Evolutionary conservation across 2,888 invertebrate species (phyloP), one percentile per base, ranked within the genome.

Genomic region (Pristionchus exspectatus): DNA sequence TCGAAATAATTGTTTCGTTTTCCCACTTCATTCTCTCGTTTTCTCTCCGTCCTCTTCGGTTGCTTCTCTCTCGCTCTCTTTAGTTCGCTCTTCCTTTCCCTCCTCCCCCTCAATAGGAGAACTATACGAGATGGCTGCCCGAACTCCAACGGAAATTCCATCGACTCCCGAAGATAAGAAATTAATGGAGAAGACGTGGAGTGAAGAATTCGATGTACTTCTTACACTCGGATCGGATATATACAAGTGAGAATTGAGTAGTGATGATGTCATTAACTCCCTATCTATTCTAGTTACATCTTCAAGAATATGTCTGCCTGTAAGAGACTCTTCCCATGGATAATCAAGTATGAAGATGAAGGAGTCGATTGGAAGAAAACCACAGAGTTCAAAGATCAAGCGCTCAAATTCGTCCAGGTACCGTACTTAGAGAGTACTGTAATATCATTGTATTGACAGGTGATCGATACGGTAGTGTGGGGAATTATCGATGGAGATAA

Each of bases 201-300:
- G 93, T 85, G 94, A 94, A 81, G 94, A 94, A 77, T 94, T 94
- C 89, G 94, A 94, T 90, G 93, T 92, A 85, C 91, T 94, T 33
- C 94, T 94, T 91, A 93, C 93, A n/a, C 90, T 94, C 27, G 94
- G 94, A 74, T 87, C 89, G 56, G 90, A 91, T n/a, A 93, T 92
- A 72, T 92, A 93, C 85, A 59, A 66, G 86, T 72, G 63, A 63
- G 59, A 21, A 59, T 85, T 85, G 59, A 56, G 24, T 59, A 85
- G 27, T 85, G 38, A 54, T 87, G 63, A 63, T 56, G 81, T 27
- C 54, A 81, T 54, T 14, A 24, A 24, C 10, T 56, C 18, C 38
- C 59, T 33, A n/a, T 50, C 44, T 50, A 44, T 63, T 63, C n/a
- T 59, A 89, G 91, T 54, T 94, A 93, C 91, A 94, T 94, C 84